phyloP scores from a whole-genome alignment of 2,888 invertebrate genomes.

The Agrotis segetum region DNA sequence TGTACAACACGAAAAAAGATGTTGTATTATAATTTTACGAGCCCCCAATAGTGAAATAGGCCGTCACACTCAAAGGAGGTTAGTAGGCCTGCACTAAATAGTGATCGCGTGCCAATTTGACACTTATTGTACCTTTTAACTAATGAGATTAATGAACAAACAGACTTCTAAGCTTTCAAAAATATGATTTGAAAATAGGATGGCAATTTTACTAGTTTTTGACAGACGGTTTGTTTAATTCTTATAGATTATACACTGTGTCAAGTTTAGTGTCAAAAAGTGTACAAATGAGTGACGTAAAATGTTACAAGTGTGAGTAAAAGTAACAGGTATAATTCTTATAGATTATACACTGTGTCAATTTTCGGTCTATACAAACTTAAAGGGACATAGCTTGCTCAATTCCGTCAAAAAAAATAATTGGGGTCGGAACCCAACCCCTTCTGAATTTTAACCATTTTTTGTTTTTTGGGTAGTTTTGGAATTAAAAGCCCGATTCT shows the following conservation, averaged over 20 bases:
- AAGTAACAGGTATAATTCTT: conserved; percentile 47
- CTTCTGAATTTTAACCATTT: too few relatives aligned
- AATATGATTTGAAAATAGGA: conserved; percentile 26
- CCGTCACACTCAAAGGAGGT: conserved; percentile 51
- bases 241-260: too few relatives aligned
- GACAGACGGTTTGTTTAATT: too few relatives aligned
- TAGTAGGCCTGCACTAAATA: conserved; percentile 60
- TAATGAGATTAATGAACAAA: conserved; percentile 58
- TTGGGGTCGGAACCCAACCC: too few relatives aligned
- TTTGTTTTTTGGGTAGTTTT: too few relatives aligned
- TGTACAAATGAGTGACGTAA: conserved; percentile 44
- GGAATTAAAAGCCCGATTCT: too few relatives aligned
- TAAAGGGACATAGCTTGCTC: too few relatives aligned
- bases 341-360: too few relatives aligned
- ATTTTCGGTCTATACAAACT: too few relatives aligned
- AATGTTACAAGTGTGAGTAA: conserved; percentile 48
- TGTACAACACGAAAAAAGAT: conserved; percentile 45
- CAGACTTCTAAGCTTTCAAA: conserved; percentile 18
- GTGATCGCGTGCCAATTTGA: conserved; percentile 61
- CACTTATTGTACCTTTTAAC: conserved; percentile 54
- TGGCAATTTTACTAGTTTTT: neutral
- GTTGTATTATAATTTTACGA: conserved; percentile 60
- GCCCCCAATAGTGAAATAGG: conserved; percentile 58
- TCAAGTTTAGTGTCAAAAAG: conserved; percentile 36
- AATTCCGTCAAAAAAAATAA: too few relatives aligned